phyloP scores from a whole-genome alignment of 2,888 invertebrate species.

The Drosophila fungiperda region DNA sequence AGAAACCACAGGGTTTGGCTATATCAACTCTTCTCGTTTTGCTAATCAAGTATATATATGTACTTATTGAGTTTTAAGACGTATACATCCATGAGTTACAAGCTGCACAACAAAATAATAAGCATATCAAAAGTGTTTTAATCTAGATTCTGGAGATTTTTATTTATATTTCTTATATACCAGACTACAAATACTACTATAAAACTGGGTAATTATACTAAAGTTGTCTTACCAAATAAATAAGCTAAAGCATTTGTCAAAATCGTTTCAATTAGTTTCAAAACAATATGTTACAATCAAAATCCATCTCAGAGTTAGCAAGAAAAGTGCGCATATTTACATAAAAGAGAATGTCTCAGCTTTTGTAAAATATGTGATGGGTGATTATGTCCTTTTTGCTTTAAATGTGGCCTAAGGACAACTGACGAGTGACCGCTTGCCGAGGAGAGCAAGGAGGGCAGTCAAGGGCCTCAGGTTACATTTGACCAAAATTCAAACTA shows the following conservation, averaged over 20 bases:
- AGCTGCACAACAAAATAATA: too few relatives aligned
- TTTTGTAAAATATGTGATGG: conserved; percentile 30
- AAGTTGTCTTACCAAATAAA: neutral
- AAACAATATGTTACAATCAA: neutral
- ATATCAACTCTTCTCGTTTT: too few relatives aligned
- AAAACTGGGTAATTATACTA: neutral
- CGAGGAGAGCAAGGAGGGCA: conserved; percentile 16
- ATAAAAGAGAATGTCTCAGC: conserved; percentile 43
- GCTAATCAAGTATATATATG: too few relatives aligned
- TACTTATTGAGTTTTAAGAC: too few relatives aligned
- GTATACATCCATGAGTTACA: too few relatives aligned
- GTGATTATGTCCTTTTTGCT: conserved; percentile 41
- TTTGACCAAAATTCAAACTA: conserved; percentile 67
- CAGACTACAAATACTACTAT: too few relatives aligned
- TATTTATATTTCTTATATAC: too few relatives aligned
- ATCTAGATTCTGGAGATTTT: too few relatives aligned
- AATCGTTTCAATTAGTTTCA: neutral
- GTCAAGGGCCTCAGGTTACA: conserved; percentile 73
- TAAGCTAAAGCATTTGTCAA: neutral
- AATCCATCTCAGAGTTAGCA: conserved; percentile 1
- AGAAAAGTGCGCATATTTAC: neutral
- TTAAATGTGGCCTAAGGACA: conserved; percentile 41
- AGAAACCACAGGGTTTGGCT: too few relatives aligned
- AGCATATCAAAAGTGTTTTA: too few relatives aligned
- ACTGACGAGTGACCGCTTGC: conserved; percentile 45